Conservation (phyloP, 2,113 vertebrate genomes). For the Brachypodius melanocephalos region DNA sequence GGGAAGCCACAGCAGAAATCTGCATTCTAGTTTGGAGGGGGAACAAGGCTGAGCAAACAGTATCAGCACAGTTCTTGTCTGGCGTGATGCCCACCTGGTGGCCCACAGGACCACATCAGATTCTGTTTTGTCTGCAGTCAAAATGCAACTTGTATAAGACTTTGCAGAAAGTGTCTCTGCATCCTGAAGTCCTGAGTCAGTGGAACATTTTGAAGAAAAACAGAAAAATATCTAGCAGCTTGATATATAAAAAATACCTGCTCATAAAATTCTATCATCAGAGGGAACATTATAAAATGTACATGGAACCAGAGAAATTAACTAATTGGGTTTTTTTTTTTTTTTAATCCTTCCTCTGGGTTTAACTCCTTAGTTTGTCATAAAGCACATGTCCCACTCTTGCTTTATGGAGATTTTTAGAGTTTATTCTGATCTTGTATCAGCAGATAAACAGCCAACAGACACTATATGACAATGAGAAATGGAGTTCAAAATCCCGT, state of each 20-base stretch:
- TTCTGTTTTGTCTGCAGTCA: neutral
- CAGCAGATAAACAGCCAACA: neutral
- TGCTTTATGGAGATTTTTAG: neutral
- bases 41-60: neutral
- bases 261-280: neutral
- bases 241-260: neutral
- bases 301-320: neutral
- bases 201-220: neutral
- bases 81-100: neutral
- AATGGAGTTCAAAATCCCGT: conserved; percentile 1
- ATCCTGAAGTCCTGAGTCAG: neutral
- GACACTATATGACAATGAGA: neutral
- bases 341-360: neutral
- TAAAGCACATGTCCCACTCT: neutral
- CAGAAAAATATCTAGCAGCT: neutral
- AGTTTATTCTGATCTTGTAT: neutral
- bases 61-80: neutral
- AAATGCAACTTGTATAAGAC: neutral
- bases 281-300: neutral
- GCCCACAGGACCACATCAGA: neutral
- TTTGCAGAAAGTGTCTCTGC: neutral
- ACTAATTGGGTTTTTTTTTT: neutral
- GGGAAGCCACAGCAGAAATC: neutral
- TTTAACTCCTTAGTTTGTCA: neutral
- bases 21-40: neutral